phyloP scores from a whole-genome alignment of 2,113 vertebrate species.

The Ailurus styani region DNA sequence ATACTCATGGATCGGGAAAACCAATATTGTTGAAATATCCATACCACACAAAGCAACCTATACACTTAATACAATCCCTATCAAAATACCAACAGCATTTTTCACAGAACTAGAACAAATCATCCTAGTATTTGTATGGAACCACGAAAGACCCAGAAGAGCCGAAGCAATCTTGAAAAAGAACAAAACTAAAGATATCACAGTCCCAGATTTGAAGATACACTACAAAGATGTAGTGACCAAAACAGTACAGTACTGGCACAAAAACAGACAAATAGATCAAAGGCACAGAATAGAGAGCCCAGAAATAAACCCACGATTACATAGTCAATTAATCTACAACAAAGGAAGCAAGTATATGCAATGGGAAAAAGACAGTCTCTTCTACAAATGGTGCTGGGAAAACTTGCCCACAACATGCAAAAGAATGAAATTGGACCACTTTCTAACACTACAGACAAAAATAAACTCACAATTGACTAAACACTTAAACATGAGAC shows the following conservation, averaged over 20 bases:
- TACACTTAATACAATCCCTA: neutral
- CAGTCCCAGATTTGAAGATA: neutral
- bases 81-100: neutral
- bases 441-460: neutral
- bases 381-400: no score
- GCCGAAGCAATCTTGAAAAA: neutral
- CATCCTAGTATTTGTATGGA: neutral
- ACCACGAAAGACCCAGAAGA: neutral
- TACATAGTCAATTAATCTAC: neutral
- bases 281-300: neutral
- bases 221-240: neutral
- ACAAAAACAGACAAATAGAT: neutral
- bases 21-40: neutral
- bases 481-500: neutral
- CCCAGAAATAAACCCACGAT: neutral
- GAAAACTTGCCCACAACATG: neutral
- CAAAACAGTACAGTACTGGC: neutral
- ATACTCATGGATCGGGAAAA: neutral
- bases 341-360: neutral
- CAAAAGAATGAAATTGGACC: neutral
- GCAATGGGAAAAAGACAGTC: neutral
- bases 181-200: neutral
- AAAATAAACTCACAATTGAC: neutral
- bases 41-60: no score
- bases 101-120: neutral